Percentiles rank a stretch among this genome's conserved stretches.
These are phyloP conservation scores for Hypomecis punctinalis DNA, from an alignment of 2,888 invertebrate species.

Conservation along the genomic window DNA sequence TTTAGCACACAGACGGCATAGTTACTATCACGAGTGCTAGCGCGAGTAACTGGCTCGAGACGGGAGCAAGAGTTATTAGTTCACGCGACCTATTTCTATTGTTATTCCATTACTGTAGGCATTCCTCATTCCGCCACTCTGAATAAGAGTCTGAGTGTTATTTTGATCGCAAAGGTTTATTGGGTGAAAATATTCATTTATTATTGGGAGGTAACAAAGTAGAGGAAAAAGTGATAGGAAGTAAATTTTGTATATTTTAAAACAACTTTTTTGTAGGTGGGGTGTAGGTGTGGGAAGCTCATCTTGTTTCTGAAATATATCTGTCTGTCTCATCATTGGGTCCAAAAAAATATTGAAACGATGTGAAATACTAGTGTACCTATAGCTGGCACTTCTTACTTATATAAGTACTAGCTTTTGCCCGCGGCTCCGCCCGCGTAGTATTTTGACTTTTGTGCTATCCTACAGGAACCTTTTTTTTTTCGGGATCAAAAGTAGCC, in stretches of 20 bases:
- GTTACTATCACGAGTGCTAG: conserved; percentile 8
- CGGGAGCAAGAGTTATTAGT: conserved; percentile 25
- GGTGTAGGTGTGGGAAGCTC: no score
- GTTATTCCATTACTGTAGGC: conserved; percentile 27
- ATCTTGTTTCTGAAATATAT: no score
- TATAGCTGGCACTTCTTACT: no score
- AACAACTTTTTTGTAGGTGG: neutral
- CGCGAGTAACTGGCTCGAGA: conserved; percentile 5
- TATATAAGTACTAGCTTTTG: no score
- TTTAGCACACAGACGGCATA: neutral
- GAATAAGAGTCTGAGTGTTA: conserved; percentile 11
- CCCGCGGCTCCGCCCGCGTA: no score
- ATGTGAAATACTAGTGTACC: no score
- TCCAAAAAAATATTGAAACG: no score
- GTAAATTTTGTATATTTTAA: neutral
- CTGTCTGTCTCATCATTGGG: no score
- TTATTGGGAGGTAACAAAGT: conserved; percentile 2
- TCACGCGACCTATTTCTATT: conserved; percentile 27
- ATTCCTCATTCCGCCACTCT: conserved; percentile 21
- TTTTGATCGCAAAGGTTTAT: conserved; percentile 15
- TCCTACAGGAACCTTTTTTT: no score
- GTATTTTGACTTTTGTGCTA: no score
- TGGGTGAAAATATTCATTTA: conserved; percentile 8
- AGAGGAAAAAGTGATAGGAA: no score
- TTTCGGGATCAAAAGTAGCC: no score